A percentile compares a stretch with the other conserved stretches of the same genome.
phyloP scores from a whole-genome alignment of 2,888 invertebrate species.

The Arge pagana region DNA sequence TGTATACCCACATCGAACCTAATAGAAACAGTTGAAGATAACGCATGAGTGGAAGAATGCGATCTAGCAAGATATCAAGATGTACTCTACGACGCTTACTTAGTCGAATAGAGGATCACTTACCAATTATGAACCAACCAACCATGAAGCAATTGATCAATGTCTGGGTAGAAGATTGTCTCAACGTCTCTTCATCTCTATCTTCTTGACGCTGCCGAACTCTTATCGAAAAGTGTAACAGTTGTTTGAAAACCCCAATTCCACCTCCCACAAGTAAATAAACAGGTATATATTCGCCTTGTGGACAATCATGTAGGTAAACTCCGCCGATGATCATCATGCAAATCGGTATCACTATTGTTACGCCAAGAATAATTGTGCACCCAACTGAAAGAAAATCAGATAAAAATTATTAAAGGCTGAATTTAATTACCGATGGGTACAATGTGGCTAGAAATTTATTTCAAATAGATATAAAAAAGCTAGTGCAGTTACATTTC shows the following conservation, averaged over 20 bases:
- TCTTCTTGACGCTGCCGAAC: constrained; percentile 63
- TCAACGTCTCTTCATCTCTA: constrained; percentile 61
- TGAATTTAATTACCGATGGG: constrained; percentile 9
- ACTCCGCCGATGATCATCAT: constrained; percentile 72
- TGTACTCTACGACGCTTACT: too few species aligned
- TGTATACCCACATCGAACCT: constrained; percentile 74
- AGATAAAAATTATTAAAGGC: constrained; percentile 9
- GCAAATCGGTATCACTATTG: constrained; percentile 68
- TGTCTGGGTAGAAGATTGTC: constrained; percentile 63
- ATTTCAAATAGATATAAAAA: too few species aligned
- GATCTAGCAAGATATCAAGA: not conserved
- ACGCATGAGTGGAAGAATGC: not conserved
- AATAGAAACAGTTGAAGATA: constrained; percentile 31
- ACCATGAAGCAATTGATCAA: constrained; percentile 68
- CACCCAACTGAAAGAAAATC: constrained; percentile 65
- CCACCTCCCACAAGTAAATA: constrained; percentile 71
- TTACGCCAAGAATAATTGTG: constrained; percentile 67
- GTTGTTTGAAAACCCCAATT: constrained; percentile 68
- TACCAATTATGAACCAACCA: constrained; percentile 73
- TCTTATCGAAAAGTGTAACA: constrained; percentile 64
- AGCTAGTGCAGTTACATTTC: too few species aligned
- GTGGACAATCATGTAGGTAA: constrained; percentile 69
- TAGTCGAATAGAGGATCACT: constrained; percentile 32
- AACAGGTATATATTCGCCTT: constrained; percentile 70
- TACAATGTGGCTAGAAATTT: too few species aligned